Percentiles rank a stretch among this genome's conserved stretches.
These are phyloP conservation scores for Chalcosyrphus nemorum DNA, from an alignment of 2,888 invertebrate species.

Conservation along the genomic window DNA sequence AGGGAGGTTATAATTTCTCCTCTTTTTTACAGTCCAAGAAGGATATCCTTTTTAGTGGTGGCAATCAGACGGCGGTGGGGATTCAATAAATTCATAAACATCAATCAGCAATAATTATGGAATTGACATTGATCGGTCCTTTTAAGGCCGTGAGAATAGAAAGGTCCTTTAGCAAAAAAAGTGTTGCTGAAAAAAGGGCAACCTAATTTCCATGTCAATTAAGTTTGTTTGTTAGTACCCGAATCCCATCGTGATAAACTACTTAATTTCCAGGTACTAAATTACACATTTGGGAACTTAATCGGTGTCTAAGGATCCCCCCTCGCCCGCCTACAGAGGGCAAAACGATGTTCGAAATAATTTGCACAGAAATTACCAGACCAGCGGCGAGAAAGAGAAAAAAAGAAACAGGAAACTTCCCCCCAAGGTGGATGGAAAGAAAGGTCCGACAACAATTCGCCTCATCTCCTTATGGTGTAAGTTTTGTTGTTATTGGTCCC, in stretches of 20 bases:
- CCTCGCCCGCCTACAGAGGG: background rate
- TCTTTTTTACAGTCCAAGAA: background rate
- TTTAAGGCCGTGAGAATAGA: background rate
- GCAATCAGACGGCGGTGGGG: background rate
- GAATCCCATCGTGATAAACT: conserved; percentile 1
- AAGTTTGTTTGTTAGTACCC: conserved; percentile 1
- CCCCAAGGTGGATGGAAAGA: background rate
- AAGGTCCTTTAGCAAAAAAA: no score
- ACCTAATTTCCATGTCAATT: conserved; percentile 38
- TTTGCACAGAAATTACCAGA: background rate
- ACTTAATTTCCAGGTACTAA: conserved; percentile 28
- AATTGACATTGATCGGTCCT: conserved; percentile 8
- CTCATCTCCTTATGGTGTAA: background rate
- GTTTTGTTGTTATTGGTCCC: conserved; percentile 28
- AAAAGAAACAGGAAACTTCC: background rate
- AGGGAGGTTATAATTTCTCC: background rate
- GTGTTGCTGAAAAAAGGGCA: background rate
- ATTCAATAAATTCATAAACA: conserved; percentile 31
- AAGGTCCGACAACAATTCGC: conserved; percentile 23
- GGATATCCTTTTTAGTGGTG: background rate
- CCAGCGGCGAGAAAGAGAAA: background rate
- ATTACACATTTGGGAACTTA: conserved; percentile 27
- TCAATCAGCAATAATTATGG: conserved; percentile 43
- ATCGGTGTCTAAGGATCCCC: conserved; percentile 20
- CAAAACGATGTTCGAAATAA: conserved; percentile 5